A percentile compares a stretch with the other conserved stretches of the same genome.
Conservation (phyloP, 2,113 vertebrate species). For the Vulpes vulpes region DNA sequence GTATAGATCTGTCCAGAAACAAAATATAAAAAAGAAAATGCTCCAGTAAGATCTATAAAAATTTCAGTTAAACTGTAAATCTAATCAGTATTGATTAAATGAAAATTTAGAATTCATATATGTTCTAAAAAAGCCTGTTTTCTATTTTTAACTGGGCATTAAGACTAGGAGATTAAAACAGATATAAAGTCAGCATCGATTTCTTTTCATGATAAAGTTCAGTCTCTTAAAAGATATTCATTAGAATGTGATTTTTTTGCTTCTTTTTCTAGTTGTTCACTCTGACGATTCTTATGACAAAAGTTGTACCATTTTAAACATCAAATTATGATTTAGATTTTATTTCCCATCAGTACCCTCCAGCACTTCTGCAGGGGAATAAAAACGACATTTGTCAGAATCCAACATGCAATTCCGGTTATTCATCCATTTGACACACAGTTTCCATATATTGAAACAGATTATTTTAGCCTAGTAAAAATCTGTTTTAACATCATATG, state of each 20-base stretch:
- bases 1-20: conserved; percentile 7
- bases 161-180: neutral
- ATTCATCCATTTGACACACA: neutral
- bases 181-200: conserved; percentile 32
- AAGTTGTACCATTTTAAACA: neutral
- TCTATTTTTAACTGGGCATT: conserved; percentile 45
- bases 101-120: conserved; percentile 41
- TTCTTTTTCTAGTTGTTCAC: neutral
- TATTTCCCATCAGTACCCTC: neutral
- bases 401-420: neutral
- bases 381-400: neutral
- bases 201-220: conserved; percentile 4
- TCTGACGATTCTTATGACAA: neutral
- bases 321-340: neutral
- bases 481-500: neutral
- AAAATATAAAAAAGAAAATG: neutral
- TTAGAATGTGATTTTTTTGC: neutral
- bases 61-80: neutral
- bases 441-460: conserved; percentile 20
- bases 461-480: neutral
- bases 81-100: conserved; percentile 37
- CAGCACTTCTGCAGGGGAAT: neutral
- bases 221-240: conserved; percentile 37
- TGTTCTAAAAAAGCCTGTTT: conserved; percentile 31
- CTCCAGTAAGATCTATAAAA: conserved; percentile 19